Base-by-base conservation (phyloP, 1,140 invertebrate genomes). In the Zaprionus ghesquierei region DNA sequence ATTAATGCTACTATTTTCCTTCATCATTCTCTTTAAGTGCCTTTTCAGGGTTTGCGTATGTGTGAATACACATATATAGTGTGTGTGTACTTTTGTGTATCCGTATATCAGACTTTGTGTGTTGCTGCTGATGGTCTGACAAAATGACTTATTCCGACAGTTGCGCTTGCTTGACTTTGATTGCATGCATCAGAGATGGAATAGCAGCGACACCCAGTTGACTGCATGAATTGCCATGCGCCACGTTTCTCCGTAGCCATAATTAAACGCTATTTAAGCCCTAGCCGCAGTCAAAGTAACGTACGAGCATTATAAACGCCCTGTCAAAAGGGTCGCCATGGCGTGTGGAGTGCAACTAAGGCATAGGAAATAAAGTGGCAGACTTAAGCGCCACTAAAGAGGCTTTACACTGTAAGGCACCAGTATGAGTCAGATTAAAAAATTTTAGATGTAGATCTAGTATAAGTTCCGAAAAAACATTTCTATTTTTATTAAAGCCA, bases 131-230 rank as follows among this genome's bases (percentile, higher is more conserved):
- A 61, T 68, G 49, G 59, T 44, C 55, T 44, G 66, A 41, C 61
- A 25, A 75, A 59, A 56, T 55, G 23, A 71, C 51, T 61, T 78
- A 74, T 73, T 76, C 73, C 64, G 69, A 79, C 63, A 74, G 78
- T 74, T 79, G 56, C 72, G 77, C 75, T 76, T 81, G 71, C 82
- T 87, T 87, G 75, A 76, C 79, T 86, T 87, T 81, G 82, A 81
- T 86, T 81, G 75, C 82, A 65, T 73, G 64, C 53, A 74, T 74
- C 64, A 69, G 29, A 53, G 35, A 62, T 54, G 58, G 8, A 33
- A 27, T 29, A 15, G 13, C 51, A n/a, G 49, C 12, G 20, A 10
- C 59, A 27, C 27, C 25, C 49, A 55, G 59, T 18, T 65, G 60
- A n/a, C 35, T 15, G 35, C 35, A 5, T 18, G 35, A 15, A 41